Evolutionary conservation across 30 jellyfish, hydroid and myxozoan genomes (phyloP).

Genomic region (Aurelia sp.): DNA sequence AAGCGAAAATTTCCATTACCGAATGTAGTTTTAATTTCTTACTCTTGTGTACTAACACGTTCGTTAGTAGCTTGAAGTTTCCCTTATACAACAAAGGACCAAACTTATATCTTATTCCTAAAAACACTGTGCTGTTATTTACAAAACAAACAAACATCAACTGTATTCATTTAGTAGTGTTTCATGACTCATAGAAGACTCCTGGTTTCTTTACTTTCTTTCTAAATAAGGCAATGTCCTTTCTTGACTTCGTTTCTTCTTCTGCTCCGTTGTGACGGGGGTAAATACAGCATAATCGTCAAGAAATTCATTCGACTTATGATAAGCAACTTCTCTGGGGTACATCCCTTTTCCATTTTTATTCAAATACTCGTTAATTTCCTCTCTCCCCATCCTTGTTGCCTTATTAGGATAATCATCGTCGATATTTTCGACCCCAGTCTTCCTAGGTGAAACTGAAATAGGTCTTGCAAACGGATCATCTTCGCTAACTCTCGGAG

Average conservation of each 20-base stretch:
- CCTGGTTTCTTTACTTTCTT: background rate
- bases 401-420: conserved; percentile 20
- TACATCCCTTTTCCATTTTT: conserved; percentile 35
- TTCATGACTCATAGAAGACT: background rate
- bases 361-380: conserved; percentile 26
- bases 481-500: background rate
- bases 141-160: too few species aligned
- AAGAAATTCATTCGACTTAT: conserved; percentile 52
- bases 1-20: too few species aligned
- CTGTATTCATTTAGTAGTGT: too few species aligned
- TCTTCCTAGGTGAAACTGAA: conserved; percentile 9
- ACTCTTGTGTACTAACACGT: too few species aligned
- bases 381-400: conserved; percentile 23
- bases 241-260: conserved; percentile 14
- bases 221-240: background rate
- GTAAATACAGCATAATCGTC: conserved; percentile 22
- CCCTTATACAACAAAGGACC: too few species aligned
- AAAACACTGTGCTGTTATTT: too few species aligned
- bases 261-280: conserved; percentile 63
- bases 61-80: too few species aligned
- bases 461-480: conserved; percentile 42
- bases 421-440: conserved; percentile 18
- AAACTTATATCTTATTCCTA: too few species aligned
- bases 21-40: too few species aligned
- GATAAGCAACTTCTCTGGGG: conserved; percentile 27